Evolutionary conservation across 1,140 invertebrate species (phyloP).

Genomic region (Megathymus violae): DNA sequence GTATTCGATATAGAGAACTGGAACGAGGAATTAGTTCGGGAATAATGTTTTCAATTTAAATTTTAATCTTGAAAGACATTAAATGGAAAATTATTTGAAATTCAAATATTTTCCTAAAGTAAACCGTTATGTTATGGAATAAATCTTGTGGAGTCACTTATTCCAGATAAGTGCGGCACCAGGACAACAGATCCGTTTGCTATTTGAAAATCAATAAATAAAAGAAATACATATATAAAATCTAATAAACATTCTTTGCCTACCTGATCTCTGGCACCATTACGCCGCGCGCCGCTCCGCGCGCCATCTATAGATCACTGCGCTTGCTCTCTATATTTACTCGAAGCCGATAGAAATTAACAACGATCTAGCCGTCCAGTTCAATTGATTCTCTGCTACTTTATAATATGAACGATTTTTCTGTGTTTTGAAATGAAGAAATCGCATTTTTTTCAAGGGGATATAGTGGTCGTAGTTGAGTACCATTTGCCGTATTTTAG

Average conservation of each 20-base stretch:
- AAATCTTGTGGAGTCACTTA: too few relatives aligned
- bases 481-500: slow-evolving; percentile 65
- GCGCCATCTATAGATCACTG: slow-evolving; percentile 75
- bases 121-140: too few relatives aligned
- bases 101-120: too few relatives aligned
- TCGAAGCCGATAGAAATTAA: slow-evolving; percentile 67
- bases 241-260: slow-evolving; percentile 36
- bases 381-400: slow-evolving; percentile 39
- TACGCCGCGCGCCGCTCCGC: slow-evolving; percentile 56
- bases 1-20: too few relatives aligned
- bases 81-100: too few relatives aligned
- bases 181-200: too few relatives aligned
- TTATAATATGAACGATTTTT: slow-evolving; percentile 38
- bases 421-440: slow-evolving; percentile 30
- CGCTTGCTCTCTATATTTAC: slow-evolving; percentile 68
- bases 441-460: slow-evolving; percentile 54
- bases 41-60: too few relatives aligned
- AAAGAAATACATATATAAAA: neutral
- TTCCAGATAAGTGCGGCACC: too few relatives aligned
- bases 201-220: too few relatives aligned
- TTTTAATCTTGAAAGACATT: too few relatives aligned
- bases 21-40: too few relatives aligned
- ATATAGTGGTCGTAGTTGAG: slow-evolving; percentile 51
- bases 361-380: slow-evolving; percentile 33
- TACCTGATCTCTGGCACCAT: slow-evolving; percentile 55